phyloP scores from a whole-genome alignment of 2,888 invertebrate species.

The Colletes collaris region DNA sequence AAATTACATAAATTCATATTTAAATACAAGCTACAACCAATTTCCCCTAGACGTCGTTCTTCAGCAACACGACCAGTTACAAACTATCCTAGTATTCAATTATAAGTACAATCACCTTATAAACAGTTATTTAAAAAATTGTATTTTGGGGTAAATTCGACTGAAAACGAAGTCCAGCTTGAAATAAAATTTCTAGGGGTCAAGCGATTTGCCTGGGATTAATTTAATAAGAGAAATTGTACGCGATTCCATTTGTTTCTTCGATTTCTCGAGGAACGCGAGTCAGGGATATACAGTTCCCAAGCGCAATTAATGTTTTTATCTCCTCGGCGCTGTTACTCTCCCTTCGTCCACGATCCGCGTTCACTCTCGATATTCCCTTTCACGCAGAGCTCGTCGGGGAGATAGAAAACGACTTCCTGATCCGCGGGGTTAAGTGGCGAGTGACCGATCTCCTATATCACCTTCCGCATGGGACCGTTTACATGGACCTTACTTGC shows the following conservation, averaged over 20 bases:
- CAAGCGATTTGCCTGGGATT: too few species aligned
- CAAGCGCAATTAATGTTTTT: conserved; percentile 43
- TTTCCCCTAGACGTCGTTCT: too few species aligned
- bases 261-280: neutral
- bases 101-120: too few species aligned
- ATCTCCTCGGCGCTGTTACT: conserved; percentile 20
- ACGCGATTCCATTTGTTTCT: neutral
- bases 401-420: conserved; percentile 49
- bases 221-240: neutral
- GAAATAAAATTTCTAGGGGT: too few species aligned
- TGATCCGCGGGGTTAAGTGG: conserved; percentile 51
- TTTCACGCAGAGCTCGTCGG: conserved; percentile 31
- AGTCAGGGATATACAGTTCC: neutral
- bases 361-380: conserved; percentile 57
- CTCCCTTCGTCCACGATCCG: conserved; percentile 33
- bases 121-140: too few species aligned
- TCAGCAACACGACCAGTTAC: too few species aligned
- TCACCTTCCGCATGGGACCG: conserved; percentile 46
- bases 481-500: conserved; percentile 41
- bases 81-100: too few species aligned
- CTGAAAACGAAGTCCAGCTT: too few species aligned
- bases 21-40: too few species aligned
- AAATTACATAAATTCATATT: too few species aligned
- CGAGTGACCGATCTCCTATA: conserved; percentile 44
- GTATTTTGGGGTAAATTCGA: too few species aligned